A percentile compares a stretch with the other conserved stretches of the same genome.
These are phyloP conservation scores for Drosophila ercepeae DNA, from an alignment of 1,140 invertebrate genomes.

Conservation along the genomic window DNA sequence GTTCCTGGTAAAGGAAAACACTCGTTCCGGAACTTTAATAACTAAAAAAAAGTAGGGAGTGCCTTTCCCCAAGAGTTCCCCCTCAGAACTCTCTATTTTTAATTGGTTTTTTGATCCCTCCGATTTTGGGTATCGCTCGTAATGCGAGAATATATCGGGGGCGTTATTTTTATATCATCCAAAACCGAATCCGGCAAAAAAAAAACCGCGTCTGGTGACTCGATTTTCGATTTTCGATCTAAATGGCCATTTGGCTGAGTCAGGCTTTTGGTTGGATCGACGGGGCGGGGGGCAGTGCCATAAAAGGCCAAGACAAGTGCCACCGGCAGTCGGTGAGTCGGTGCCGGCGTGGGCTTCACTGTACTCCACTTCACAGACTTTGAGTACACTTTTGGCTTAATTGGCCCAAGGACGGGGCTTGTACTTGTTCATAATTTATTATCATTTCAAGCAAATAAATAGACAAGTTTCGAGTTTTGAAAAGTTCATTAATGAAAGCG, in stretches of 20 bases:
- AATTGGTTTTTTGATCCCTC: constrained; percentile 9
- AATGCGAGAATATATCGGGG: constrained; percentile 27
- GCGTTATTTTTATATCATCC: constrained; percentile 17
- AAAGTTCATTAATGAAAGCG: no score
- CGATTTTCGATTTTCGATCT: constrained; percentile 8
- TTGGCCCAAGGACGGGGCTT: constrained; percentile 67
- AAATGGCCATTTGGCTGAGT: constrained; percentile 22
- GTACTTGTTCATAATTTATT: background rate
- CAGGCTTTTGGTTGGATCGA: constrained; percentile 11
- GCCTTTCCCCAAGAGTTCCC: no score
- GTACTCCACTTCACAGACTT: constrained; percentile 16
- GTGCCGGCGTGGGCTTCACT: constrained; percentile 25
- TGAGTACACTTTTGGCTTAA: constrained; percentile 43
- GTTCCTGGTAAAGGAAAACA: no score
- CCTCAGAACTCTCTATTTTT: no score
- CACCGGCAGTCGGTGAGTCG: constrained; percentile 1
- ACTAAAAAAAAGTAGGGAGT: no score
- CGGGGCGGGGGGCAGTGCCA: constrained; percentile 10
- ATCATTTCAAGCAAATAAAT: background rate
- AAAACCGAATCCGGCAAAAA: background rate
- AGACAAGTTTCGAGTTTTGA: background rate
- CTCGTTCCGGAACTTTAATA: no score
- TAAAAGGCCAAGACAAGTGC: constrained; percentile 23
- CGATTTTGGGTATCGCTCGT: constrained; percentile 32
- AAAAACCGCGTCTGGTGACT: constrained; percentile 5